phyloP scores from a whole-genome alignment of 2,888 invertebrate genomes.

The Lasioglossum zephyrum region DNA sequence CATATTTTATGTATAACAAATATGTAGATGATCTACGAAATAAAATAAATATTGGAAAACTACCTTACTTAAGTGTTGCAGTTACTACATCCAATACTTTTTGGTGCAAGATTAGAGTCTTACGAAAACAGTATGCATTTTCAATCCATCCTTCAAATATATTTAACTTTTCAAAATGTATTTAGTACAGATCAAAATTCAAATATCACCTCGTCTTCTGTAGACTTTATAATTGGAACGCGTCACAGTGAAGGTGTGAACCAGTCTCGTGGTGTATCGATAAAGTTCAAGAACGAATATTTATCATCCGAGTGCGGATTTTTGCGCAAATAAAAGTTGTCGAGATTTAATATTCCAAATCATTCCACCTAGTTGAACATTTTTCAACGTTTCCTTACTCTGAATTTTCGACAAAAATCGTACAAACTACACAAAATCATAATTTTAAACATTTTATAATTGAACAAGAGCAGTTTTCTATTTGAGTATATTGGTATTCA shows the following conservation, averaged over 20 bases:
- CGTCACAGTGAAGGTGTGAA: not conserved
- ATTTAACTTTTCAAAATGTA: not conserved
- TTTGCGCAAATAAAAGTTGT: not conserved
- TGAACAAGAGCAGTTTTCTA: not conserved
- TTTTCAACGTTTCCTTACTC: not conserved
- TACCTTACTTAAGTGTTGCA: not conserved
- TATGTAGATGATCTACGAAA: not conserved
- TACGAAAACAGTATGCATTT: not conserved
- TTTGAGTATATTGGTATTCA: not conserved
- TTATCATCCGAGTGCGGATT: not conserved
- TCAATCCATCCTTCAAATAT: not conserved
- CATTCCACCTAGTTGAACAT: not conserved
- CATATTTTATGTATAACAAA: not conserved
- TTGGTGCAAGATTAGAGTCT: not conserved
- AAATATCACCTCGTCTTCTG: not conserved
- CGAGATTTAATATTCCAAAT: not conserved
- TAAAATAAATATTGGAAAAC: not conserved
- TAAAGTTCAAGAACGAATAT: not conserved
- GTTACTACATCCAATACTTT: not conserved
- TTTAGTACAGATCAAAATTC: not conserved
- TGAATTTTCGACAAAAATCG: not conserved
- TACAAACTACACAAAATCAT: not conserved
- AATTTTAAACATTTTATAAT: not conserved
- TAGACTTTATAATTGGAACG: not conserved
- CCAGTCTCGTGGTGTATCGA: not conserved